Conservation (phyloP, 2,113 vertebrate genomes). For the Morone saxatilis region DNA sequence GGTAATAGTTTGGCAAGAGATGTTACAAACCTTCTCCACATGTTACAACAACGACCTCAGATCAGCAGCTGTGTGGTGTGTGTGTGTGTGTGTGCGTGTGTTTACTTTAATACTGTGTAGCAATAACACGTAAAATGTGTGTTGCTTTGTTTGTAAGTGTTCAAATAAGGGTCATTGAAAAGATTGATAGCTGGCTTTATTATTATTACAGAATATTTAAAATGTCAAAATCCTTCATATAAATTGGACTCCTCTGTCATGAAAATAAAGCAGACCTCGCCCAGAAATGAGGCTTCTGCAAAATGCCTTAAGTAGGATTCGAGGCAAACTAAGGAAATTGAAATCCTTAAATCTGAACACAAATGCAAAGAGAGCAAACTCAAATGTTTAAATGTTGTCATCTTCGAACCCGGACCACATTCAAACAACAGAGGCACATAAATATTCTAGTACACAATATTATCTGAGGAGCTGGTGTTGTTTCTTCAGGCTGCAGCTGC, state of each 20-base stretch:
- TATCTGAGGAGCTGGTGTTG: constrained; percentile 6
- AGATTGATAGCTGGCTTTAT: constrained; percentile 20
- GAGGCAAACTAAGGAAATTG: background rate
- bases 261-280: constrained; percentile 1
- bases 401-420: background rate
- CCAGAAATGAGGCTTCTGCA: background rate
- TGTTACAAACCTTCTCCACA: constrained; percentile 64
- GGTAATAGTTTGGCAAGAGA: constrained; percentile 68
- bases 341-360: background rate
- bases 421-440: background rate
- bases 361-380: background rate
- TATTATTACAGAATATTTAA: constrained; percentile 23
- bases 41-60: constrained; percentile 76
- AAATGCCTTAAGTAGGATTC: background rate
- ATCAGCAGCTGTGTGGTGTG: constrained; percentile 59
- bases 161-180: constrained; percentile 7
- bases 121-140: constrained; percentile 33
- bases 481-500: constrained; percentile 34
- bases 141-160: constrained; percentile 31
- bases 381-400: background rate
- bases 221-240: constrained; percentile 10
- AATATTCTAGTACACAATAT: constrained; percentile 13
- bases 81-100: background rate
- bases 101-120: constrained; percentile 25
- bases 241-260: constrained; percentile 9